These are phyloP conservation scores for Rhynchomys soricoides DNA, from an alignment of 2,113 vertebrate genomes.

Conservation along the genomic window DNA sequence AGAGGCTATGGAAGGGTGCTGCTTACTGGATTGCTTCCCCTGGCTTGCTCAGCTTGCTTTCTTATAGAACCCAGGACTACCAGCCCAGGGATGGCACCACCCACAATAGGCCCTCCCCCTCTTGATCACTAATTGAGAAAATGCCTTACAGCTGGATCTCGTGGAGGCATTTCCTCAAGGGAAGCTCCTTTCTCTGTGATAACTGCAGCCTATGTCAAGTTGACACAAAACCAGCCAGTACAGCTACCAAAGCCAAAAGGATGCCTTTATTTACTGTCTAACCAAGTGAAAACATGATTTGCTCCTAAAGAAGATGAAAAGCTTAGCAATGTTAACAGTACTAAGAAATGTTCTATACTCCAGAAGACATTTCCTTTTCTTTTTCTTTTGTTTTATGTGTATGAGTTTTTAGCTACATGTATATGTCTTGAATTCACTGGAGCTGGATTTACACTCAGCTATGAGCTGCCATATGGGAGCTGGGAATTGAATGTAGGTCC, in stretches of 20 bases:
- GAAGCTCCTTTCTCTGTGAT: too few relatives aligned
- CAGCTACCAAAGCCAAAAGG: constrained; percentile 44
- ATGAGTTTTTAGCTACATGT: neutral
- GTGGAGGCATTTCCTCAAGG: too few relatives aligned
- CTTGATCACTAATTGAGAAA: too few relatives aligned
- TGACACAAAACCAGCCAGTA: too few relatives aligned
- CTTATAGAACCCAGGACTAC: too few relatives aligned
- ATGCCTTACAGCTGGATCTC: too few relatives aligned
- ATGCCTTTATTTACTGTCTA: constrained; percentile 56
- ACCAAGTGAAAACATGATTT: constrained; percentile 46
- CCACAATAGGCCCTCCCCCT: too few relatives aligned
- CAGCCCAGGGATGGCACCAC: too few relatives aligned
- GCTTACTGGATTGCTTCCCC: too few relatives aligned
- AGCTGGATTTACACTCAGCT: neutral
- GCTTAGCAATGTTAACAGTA: neutral
- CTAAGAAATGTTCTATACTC: neutral
- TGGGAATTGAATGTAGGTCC: neutral
- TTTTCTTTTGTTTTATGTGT: neutral
- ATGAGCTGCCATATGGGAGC: neutral
- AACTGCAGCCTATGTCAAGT: too few relatives aligned
- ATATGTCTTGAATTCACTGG: neutral
- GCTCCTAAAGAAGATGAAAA: constrained; percentile 49
- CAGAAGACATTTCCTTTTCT: neutral
- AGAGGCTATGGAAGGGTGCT: too few relatives aligned
- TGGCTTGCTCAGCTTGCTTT: too few relatives aligned